Evolutionary conservation across 2,888 invertebrate species (phyloP).

Genomic region (Eristalinus sepulchralis): DNA sequence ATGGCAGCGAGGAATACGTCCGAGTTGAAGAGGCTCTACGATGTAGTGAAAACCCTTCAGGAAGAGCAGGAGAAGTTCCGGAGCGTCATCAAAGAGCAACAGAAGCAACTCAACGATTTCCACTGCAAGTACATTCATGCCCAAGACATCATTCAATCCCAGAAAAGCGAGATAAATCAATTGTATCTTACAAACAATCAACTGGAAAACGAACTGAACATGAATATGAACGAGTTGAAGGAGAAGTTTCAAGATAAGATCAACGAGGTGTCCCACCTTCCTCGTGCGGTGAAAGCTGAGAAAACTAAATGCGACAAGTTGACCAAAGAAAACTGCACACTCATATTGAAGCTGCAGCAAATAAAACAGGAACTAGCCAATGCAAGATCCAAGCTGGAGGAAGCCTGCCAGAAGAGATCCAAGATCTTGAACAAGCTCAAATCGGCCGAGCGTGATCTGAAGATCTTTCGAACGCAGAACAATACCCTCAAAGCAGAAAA

Average conservation of each 20-base stretch:
- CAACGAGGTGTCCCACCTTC: conserved; percentile 76
- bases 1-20: background rate
- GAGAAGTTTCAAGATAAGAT: conserved; percentile 77
- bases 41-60: conserved; percentile 72
- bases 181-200: conserved; percentile 76
- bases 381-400: conserved; percentile 76
- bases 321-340: conserved; percentile 75
- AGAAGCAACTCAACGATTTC: conserved; percentile 77
- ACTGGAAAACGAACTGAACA: conserved; percentile 77
- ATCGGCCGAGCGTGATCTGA: conserved; percentile 76
- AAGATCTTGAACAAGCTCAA: conserved; percentile 76
- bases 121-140: conserved; percentile 78
- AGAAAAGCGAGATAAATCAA: conserved; percentile 78
- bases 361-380: conserved; percentile 75
- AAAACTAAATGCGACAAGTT: conserved; percentile 77
- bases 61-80: conserved; percentile 77
- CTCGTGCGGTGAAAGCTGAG: conserved; percentile 77
- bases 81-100: conserved; percentile 78
- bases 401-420: conserved; percentile 75
- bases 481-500: conserved; percentile 76
- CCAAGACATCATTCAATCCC: conserved; percentile 78
- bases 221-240: conserved; percentile 76
- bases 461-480: conserved; percentile 78
- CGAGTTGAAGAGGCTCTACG: conserved; percentile 21
- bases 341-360: conserved; percentile 75